Percentiles rank a stretch among this genome's conserved stretches.
These are phyloP conservation scores for Alaudala cheleensis DNA, from an alignment of 2,113 vertebrate genomes.

Conservation along the genomic window DNA sequence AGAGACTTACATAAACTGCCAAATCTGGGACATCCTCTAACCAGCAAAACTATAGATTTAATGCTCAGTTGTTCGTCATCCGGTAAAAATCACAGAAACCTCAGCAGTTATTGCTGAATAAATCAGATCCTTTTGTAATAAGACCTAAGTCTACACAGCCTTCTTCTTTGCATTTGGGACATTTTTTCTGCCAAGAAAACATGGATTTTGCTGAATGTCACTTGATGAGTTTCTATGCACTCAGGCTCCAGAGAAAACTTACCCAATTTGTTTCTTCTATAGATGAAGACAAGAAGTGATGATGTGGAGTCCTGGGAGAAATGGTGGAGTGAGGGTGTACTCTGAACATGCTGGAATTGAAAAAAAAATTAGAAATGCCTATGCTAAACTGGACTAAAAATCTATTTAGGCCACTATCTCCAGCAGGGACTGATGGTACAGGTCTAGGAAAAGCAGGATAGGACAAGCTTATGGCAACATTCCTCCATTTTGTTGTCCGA, in stretches of 20 bases:
- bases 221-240: neutral
- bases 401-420: neutral
- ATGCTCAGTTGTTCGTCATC: neutral
- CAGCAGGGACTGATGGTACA: neutral
- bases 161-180: neutral
- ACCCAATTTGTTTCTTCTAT: neutral
- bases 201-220: neutral
- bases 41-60: neutral
- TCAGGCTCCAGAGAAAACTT: neutral
- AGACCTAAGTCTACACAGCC: neutral
- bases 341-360: neutral
- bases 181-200: neutral
- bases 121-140: neutral
- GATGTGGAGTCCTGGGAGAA: neutral
- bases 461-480: neutral
- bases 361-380: neutral
- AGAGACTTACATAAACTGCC: neutral
- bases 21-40: neutral
- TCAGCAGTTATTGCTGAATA: neutral
- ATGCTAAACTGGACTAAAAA: neutral
- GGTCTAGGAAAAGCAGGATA: neutral
- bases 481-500: neutral
- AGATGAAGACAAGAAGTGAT: neutral
- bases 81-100: neutral
- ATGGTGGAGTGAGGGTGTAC: fast-evolving